phyloP scores from a whole-genome alignment of 2,113 vertebrate genomes.

The Archocentrus centrarchus region DNA sequence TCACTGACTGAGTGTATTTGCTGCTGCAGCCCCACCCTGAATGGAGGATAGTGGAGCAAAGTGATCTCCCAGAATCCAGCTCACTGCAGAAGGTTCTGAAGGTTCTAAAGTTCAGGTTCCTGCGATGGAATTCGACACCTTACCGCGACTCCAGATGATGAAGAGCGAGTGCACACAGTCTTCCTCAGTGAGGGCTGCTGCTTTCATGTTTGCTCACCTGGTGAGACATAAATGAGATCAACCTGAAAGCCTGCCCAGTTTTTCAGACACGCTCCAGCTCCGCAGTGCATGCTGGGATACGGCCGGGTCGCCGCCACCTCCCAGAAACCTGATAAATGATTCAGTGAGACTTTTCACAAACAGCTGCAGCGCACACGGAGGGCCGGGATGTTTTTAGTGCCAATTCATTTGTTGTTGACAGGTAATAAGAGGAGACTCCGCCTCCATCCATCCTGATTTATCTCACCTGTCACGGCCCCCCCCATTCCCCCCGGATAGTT shows the following conservation, averaged over 20 bases:
- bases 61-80: too few species aligned
- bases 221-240: neutral
- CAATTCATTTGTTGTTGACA: neutral
- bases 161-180: too few species aligned
- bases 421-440: constrained; percentile 14
- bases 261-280: neutral
- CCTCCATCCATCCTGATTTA: constrained; percentile 17
- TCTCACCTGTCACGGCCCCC: neutral
- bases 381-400: neutral
- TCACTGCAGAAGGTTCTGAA: neutral
- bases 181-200: too few species aligned
- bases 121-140: neutral
- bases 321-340: neutral
- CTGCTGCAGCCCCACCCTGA: neutral
- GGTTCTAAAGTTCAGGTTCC: neutral
- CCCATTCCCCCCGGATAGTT: neutral
- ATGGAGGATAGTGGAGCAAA: too few species aligned
- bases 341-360: constrained; percentile 6
- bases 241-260: neutral
- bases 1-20: neutral
- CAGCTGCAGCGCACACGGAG: neutral
- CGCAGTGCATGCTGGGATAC: constrained; percentile 1
- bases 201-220: neutral
- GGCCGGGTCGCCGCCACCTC: neutral
- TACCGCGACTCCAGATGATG: neutral